Evolutionary conservation across 92 coral and sea anemone species (phyloP).

Genomic region (Umimayanthus kanabou): DNA sequence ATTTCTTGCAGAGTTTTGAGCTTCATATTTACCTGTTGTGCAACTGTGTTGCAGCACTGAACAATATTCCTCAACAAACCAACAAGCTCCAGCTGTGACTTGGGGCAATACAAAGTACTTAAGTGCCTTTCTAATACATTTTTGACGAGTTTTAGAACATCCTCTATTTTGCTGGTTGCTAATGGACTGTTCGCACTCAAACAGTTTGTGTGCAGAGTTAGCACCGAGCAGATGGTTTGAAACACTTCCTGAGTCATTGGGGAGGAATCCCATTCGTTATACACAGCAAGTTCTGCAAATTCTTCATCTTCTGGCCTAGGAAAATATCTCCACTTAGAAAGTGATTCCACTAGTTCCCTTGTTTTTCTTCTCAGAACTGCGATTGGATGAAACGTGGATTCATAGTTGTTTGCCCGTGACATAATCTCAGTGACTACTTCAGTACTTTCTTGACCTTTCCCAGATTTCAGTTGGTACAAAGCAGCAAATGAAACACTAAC

Average conservation of each 20-base stretch:
- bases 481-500: slow-evolving; percentile 75
- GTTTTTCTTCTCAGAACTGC: slow-evolving; percentile 55
- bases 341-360: slow-evolving; percentile 32
- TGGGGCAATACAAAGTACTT: slow-evolving; percentile 72
- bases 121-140: slow-evolving; percentile 30
- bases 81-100: slow-evolving; percentile 70
- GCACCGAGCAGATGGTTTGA: background rate
- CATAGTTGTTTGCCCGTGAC: slow-evolving; percentile 51
- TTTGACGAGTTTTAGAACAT: slow-evolving; percentile 23
- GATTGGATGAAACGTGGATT: slow-evolving; percentile 79
- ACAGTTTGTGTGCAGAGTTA: background rate
- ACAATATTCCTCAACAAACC: slow-evolving; percentile 61
- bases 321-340: slow-evolving; percentile 57
- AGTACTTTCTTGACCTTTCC: background rate
- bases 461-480: slow-evolving; percentile 31
- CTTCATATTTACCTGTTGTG: slow-evolving; percentile 67
- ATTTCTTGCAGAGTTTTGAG: background rate
- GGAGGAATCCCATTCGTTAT: background rate
- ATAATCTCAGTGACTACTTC: slow-evolving; percentile 42
- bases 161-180: background rate
- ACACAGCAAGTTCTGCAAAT: slow-evolving; percentile 49
- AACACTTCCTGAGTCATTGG: slow-evolving; percentile 28
- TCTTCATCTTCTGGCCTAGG: slow-evolving; percentile 63
- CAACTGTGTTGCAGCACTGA: slow-evolving; percentile 53
- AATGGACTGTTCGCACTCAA: background rate